These are phyloP conservation scores for Megalopta genalis DNA, from an alignment of 1,140 invertebrate genomes.

Conservation along the genomic window DNA sequence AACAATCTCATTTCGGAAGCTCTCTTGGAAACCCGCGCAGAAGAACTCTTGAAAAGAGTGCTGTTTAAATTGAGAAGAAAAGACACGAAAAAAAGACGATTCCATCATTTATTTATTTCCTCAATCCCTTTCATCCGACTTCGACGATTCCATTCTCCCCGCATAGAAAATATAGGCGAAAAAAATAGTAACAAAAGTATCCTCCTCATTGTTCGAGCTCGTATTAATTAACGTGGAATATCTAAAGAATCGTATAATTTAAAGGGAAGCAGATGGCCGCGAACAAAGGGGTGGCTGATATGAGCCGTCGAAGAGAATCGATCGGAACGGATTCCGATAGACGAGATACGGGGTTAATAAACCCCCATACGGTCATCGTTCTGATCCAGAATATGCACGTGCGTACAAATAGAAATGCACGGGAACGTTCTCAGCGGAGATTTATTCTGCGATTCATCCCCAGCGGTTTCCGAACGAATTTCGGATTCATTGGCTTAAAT, in stretches of 20 bases:
- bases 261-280: constrained; percentile 15
- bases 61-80: no score
- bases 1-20: no score
- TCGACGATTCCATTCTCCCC: not conserved
- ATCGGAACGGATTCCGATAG: constrained; percentile 54
- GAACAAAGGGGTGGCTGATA: constrained; percentile 18
- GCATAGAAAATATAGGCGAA: not conserved
- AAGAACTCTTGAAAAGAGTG: no score
- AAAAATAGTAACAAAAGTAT: not conserved
- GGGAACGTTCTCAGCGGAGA: not conserved
- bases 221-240: constrained; percentile 2
- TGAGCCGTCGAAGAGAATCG: constrained; percentile 43
- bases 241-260: constrained; percentile 4
- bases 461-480: not conserved
- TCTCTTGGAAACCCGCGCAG: no score
- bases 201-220: not conserved
- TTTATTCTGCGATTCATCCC: constrained; percentile 28
- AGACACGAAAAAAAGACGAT: no score
- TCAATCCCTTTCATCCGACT: not conserved
- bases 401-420: not conserved
- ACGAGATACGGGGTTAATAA: constrained; percentile 56
- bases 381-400: constrained; percentile 15
- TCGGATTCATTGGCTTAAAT: not conserved
- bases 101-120: not conserved
- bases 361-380: constrained; percentile 34